Conservation (phyloP, 2,797 vertebrate genomes). For the Rhyacichthys aspro region DNA sequence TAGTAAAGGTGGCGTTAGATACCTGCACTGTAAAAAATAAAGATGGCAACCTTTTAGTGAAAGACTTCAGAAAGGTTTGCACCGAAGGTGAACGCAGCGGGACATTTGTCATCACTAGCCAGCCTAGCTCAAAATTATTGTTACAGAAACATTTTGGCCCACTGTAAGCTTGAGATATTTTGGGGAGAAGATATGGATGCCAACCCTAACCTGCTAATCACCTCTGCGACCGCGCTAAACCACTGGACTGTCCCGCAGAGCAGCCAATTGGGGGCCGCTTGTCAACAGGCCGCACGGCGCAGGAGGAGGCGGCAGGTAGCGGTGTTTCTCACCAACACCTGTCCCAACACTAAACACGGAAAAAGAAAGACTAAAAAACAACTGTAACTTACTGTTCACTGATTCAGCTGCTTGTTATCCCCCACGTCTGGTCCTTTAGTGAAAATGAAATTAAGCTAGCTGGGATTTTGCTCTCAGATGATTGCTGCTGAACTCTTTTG, state of each 20-base stretch:
- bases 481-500: slow-evolving; percentile 70
- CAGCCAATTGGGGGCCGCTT: slow-evolving; percentile 47
- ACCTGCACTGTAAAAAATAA: slow-evolving; percentile 34
- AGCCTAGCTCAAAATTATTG: slow-evolving; percentile 26
- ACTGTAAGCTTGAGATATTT: neutral
- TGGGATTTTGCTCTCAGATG: slow-evolving; percentile 72
- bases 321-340: slow-evolving; percentile 40
- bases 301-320: slow-evolving; percentile 48
- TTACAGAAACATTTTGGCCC: neutral
- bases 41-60: slow-evolving; percentile 64
- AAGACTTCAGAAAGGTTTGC: slow-evolving; percentile 51
- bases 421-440: slow-evolving; percentile 21
- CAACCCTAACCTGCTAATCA: slow-evolving; percentile 30
- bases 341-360: slow-evolving; percentile 13
- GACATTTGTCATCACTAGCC: slow-evolving; percentile 60
- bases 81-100: slow-evolving; percentile 38
- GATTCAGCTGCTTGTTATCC: slow-evolving; percentile 12
- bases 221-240: slow-evolving; percentile 39
- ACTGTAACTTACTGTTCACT: slow-evolving; percentile 43
- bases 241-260: slow-evolving; percentile 49
- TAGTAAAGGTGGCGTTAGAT: slow-evolving; percentile 32
- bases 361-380: neutral
- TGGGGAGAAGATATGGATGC: neutral
- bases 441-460: slow-evolving; percentile 48
- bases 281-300: slow-evolving; percentile 69